Evolutionary conservation across 2,797 vertebrate genomes (phyloP), one percentile per base, ranked within the genome.

Genomic region (Chromobotia macracanthus): DNA sequence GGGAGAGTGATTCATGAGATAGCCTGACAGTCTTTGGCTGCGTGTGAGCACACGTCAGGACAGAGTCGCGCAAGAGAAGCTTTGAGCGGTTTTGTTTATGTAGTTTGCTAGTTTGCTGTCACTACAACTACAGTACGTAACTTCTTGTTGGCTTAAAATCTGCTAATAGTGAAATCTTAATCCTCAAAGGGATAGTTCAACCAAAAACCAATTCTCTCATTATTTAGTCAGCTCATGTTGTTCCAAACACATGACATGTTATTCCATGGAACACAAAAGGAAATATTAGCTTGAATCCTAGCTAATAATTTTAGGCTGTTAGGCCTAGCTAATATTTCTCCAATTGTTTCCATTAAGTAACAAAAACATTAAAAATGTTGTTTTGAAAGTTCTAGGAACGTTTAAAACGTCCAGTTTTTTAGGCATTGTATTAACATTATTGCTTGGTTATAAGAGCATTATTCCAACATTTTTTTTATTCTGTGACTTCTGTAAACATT

Each of bases 21-120:
- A 68, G 69, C 63, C 69, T 5, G 61, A 58, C 46, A 41, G 46
- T 31, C 55, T 41, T 50, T 61, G 63, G 60, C 55, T 44, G 64
- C 80, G 18, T 82, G 75, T 64, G 75, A 73, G 71, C 65, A 82
- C 75, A 78, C 15, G 75, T 64, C 63, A 78, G n/a, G 70, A 72
- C 46, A 60, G 28, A 4, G 18, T n/a, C 7, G 19, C 21, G 46
- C 50, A 46, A 58, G 35, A 58, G 38, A 72, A 64, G 48, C 51
- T 56, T 66, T 50, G 63, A 38, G 13, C 69, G 28, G 56, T 58
- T 65, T 61, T 72, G 3, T 35, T 79, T 66, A 69, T 58, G 55
- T 58, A 38, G 58, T 68, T 72, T 71, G 61, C 55, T 25, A 72
- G 50, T 78, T 71, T 72, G 21, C 35, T 78, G 76, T 78, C 60